Evolutionary conservation across 2,113 vertebrate genomes (phyloP).

Genomic region (Diphyllodes magnificus): DNA sequence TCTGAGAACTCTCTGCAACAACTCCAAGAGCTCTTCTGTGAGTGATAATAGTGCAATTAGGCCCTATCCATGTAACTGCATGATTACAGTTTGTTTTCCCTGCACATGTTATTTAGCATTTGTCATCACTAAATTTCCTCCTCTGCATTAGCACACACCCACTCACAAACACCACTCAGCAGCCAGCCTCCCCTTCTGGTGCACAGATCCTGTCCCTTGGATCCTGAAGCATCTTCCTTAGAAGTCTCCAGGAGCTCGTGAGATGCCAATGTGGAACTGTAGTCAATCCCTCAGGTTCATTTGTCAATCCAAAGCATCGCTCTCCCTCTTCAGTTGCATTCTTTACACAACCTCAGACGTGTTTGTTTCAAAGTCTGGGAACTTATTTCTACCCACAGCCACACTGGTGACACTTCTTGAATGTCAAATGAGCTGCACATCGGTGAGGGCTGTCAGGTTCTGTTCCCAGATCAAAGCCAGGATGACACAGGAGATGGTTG

Average conservation of each 20-base stretch:
- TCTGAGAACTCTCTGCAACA: neutral
- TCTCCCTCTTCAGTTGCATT: neutral
- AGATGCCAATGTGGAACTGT: neutral
- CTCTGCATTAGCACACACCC: neutral
- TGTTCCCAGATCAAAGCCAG: neutral
- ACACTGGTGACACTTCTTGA: neutral
- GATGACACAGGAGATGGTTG: neutral
- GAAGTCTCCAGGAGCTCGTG: neutral
- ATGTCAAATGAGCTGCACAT: neutral
- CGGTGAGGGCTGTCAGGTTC: neutral
- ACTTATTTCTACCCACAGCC: neutral
- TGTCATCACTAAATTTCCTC: neutral
- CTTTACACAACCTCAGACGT: neutral
- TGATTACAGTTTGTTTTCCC: slow-evolving; percentile 17
- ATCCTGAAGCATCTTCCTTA: neutral
- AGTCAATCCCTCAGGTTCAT: neutral
- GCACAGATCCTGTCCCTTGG: neutral
- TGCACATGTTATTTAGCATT: neutral
- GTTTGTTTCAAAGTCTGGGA: neutral
- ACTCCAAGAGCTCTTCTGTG: slow-evolving; percentile 13
- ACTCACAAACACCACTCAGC: neutral
- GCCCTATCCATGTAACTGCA: slow-evolving; percentile 1
- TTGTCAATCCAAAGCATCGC: neutral
- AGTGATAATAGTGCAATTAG: slow-evolving; percentile 25
- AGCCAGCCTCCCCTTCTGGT: neutral